Percentiles rank a stretch among this genome's conserved stretches.
Conservation (phyloP, 2,888 invertebrate species). For the Meganola albula region DNA sequence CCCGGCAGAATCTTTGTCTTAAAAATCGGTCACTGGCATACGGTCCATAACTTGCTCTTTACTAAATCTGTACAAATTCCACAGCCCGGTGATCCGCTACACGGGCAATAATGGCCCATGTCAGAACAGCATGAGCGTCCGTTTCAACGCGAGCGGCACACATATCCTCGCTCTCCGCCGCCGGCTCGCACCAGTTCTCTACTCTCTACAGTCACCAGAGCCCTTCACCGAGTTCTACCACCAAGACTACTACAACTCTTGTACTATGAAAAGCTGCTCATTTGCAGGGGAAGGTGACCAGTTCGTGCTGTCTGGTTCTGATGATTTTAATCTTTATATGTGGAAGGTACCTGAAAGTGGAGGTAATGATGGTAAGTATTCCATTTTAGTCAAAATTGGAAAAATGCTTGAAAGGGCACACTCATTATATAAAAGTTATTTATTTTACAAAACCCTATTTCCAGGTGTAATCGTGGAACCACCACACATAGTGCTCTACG, state of each 20-base stretch:
- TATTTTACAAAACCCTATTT: too few relatives aligned
- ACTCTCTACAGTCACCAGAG: conserved; percentile 81
- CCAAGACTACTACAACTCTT: conserved; percentile 94
- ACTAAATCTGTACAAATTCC: too few relatives aligned
- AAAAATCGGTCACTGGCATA: too few relatives aligned
- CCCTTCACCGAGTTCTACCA: conserved; percentile 93
- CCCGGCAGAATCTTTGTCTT: too few relatives aligned
- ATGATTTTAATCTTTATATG: conserved; percentile 96
- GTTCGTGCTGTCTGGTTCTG: conserved; percentile 94
- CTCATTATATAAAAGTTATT: too few relatives aligned
- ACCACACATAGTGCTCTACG: conserved; percentile 89
- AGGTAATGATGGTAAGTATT: conserved; percentile 51
- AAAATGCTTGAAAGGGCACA: too few relatives aligned
- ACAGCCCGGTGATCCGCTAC: conserved; percentile 84
- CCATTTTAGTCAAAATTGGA: too few relatives aligned
- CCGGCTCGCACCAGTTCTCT: conserved; percentile 91
- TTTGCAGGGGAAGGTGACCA: conserved; percentile 95
- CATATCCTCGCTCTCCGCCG: conserved; percentile 88
- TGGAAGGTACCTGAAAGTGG: conserved; percentile 90
- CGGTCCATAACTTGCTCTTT: too few relatives aligned
- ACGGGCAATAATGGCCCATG: conserved; percentile 77
- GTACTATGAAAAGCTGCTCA: conserved; percentile 97
- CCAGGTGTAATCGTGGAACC: conserved; percentile 78
- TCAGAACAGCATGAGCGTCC: conserved; percentile 93
- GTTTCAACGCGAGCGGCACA: conserved; percentile 89